Percentiles rank a stretch among this genome's conserved stretches.
Conservation (phyloP, 2,113 vertebrate genomes). For the Podarcis cretensis region DNA sequence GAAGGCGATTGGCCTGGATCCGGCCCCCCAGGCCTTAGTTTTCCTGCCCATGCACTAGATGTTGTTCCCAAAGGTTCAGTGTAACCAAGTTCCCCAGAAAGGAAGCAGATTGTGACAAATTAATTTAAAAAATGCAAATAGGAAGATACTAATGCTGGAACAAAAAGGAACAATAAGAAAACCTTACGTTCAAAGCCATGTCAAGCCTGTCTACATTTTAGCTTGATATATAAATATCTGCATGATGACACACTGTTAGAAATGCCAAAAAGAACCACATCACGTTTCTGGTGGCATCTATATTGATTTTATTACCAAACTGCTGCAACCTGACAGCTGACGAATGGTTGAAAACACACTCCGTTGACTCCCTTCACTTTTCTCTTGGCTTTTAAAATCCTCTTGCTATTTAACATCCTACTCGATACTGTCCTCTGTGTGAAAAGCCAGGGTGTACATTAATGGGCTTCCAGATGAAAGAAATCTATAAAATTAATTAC, state of each 20-base stretch:
- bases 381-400: slow-evolving; percentile 51
- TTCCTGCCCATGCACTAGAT: too few relatives aligned
- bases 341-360: slow-evolving; percentile 44
- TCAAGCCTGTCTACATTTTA: slow-evolving; percentile 28
- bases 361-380: slow-evolving; percentile 38
- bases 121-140: background rate
- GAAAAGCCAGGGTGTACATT: slow-evolving; percentile 42
- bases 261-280: slow-evolving; percentile 21
- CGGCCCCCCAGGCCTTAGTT: too few relatives aligned
- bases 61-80: too few relatives aligned
- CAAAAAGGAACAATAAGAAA: slow-evolving; percentile 23
- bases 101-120: background rate
- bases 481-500: slow-evolving; percentile 62
- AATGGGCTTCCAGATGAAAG: slow-evolving; percentile 39
- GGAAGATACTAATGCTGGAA: slow-evolving; percentile 35
- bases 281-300: slow-evolving; percentile 35
- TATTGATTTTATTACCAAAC: slow-evolving; percentile 52
- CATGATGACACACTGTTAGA: slow-evolving; percentile 35
- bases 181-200: slow-evolving; percentile 30
- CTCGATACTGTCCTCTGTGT: slow-evolving; percentile 50
- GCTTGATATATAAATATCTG: slow-evolving; percentile 46
- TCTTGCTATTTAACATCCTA: slow-evolving; percentile 52
- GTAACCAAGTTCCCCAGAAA: background rate
- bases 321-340: slow-evolving; percentile 53
- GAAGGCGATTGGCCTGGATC: too few relatives aligned